Evolutionary conservation across 2,113 vertebrate species (phyloP).

Genomic region (Zosterops hypoxanthus): DNA sequence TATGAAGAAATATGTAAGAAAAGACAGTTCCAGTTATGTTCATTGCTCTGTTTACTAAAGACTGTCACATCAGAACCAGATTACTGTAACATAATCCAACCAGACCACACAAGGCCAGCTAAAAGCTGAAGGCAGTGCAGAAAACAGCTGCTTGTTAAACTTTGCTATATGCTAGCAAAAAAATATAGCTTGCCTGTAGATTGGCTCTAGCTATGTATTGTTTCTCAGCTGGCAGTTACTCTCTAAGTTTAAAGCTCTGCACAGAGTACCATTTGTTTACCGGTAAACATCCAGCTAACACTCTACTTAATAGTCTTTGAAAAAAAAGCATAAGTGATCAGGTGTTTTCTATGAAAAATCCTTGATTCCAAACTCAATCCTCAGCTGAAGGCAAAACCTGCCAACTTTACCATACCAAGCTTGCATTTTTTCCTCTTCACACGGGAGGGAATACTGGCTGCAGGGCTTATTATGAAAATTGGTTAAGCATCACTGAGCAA

Average conservation of each 20-base stretch:
- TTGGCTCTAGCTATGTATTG: background rate
- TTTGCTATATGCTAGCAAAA: background rate
- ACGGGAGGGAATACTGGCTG: background rate
- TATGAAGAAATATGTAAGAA: background rate
- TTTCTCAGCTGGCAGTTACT: background rate
- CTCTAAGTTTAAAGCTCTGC: background rate
- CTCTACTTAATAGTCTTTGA: background rate
- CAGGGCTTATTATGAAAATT: background rate
- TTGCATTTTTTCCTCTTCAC: background rate
- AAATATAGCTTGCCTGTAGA: background rate
- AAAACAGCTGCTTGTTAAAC: background rate
- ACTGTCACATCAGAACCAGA: background rate
- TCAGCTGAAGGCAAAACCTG: background rate
- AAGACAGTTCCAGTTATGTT: background rate
- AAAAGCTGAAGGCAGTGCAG: background rate
- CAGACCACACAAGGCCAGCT: background rate
- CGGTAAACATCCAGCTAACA: background rate
- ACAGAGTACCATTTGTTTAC: background rate
- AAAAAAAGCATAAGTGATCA: background rate
- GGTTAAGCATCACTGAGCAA: background rate
- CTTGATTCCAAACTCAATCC: background rate
- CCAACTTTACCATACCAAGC: background rate
- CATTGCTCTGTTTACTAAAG: background rate
- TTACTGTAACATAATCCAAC: background rate
- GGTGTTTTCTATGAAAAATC: background rate